Evolutionary conservation across 30 jellyfish, hydroid and myxozoan genomes (phyloP).

Genomic region (Mastigias papua): DNA sequence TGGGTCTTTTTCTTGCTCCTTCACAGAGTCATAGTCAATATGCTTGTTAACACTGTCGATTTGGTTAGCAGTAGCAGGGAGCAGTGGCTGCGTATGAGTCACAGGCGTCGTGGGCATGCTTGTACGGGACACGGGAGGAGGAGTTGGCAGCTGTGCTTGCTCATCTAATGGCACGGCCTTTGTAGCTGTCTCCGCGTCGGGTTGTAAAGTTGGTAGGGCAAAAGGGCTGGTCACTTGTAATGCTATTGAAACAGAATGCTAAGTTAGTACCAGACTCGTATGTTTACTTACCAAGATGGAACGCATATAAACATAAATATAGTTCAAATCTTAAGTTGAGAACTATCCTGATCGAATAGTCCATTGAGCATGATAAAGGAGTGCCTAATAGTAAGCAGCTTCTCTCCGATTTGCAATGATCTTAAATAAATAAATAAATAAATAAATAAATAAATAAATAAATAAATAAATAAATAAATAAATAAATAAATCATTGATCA

Average conservation of each 20-base stretch:
- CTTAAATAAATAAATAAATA: no score
- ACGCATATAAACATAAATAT: no score
- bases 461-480: no score
- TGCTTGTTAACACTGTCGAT: conserved; percentile 9
- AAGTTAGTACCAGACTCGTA: no score
- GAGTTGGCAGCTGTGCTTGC: conserved; percentile 65
- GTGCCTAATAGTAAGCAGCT: no score
- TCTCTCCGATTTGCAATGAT: no score
- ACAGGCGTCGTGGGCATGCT: conserved; percentile 45
- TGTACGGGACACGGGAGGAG: conserved; percentile 42
- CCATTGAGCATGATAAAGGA: no score
- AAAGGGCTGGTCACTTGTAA: background rate
- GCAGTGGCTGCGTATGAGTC: conserved; percentile 23
- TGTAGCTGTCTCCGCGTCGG: conserved; percentile 36
- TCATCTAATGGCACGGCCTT: conserved; percentile 66
- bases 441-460: no score
- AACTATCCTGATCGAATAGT: no score
- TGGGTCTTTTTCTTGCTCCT: conserved; percentile 53
- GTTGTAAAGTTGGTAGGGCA: conserved; percentile 23
- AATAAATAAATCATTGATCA: no score
- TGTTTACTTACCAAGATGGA: no score
- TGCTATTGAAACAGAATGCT: background rate
- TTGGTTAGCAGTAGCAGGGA: conserved; percentile 17
- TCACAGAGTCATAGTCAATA: background rate
- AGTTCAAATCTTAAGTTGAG: no score